phyloP scores from a whole-genome alignment of 2,113 vertebrate species.

The Pycnonotus jocosus region DNA sequence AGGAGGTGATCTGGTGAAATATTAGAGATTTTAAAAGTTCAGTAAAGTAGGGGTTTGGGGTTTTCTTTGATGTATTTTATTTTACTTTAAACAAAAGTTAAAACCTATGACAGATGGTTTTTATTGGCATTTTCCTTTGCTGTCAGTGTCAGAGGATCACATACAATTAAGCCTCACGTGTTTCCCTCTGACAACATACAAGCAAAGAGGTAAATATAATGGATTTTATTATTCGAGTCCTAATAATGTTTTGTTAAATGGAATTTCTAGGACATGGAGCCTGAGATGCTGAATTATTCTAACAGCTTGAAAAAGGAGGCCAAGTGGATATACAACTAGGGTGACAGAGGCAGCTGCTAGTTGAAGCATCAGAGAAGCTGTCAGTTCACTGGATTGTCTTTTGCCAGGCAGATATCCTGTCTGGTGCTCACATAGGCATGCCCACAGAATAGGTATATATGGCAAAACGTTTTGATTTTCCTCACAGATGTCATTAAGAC shows the following conservation, averaged over 20 bases:
- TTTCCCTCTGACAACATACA: background rate
- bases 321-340: background rate
- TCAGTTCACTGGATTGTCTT: background rate
- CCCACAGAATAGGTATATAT: background rate
- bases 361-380: background rate
- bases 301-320: background rate
- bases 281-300: background rate
- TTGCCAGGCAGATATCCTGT: background rate
- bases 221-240: background rate
- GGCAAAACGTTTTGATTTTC: background rate
- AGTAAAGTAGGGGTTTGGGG: accelerated
- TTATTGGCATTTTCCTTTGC: background rate
- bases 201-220: background rate
- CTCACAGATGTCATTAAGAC: background rate
- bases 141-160: background rate
- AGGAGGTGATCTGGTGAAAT: constrained; percentile 80
- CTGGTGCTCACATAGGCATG: background rate
- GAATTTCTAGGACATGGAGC: background rate
- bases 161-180: background rate
- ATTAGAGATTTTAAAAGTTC: background rate
- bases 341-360: background rate
- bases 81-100: background rate
- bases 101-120: background rate
- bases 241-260: background rate
- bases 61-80: background rate